These are phyloP conservation scores for Drosophila ercepeae DNA, from an alignment of 1,140 invertebrate genomes.

Conservation along the genomic window DNA sequence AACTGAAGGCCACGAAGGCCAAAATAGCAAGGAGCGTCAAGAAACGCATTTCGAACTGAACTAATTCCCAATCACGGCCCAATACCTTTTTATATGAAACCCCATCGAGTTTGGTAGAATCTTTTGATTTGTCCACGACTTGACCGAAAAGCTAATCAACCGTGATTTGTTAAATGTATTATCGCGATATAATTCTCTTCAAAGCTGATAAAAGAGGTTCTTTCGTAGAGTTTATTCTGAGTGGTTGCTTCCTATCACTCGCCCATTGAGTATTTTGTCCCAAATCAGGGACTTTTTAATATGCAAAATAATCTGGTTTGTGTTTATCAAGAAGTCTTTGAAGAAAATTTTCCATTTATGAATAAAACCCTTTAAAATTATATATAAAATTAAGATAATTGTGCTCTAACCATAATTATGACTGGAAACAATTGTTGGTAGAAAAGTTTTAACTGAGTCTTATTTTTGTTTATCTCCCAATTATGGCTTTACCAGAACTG, in stretches of 20 bases:
- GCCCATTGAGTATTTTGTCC: background rate
- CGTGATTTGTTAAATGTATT: background rate
- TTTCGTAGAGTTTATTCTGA: background rate
- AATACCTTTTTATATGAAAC: background rate
- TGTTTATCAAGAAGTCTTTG: background rate
- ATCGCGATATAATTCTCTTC: background rate
- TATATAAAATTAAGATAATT: background rate
- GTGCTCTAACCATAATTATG: background rate
- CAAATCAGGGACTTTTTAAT: background rate
- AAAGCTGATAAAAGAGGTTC: background rate
- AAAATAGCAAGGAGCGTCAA: background rate
- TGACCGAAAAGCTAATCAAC: background rate
- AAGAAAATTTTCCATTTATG: background rate
- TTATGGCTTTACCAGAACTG: conserved; percentile 2
- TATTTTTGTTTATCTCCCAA: background rate
- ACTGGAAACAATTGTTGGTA: no score
- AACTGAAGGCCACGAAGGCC: background rate
- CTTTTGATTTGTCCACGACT: conserved; percentile 2
- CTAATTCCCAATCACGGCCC: background rate
- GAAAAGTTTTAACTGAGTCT: no score
- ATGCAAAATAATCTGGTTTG: background rate
- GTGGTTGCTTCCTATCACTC: background rate
- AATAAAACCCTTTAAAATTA: background rate
- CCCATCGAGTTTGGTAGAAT: background rate
- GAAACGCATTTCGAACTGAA: background rate